Conservation (phyloP, 2,797 vertebrate genomes). For the Lepilemur ruficaudatus region DNA sequence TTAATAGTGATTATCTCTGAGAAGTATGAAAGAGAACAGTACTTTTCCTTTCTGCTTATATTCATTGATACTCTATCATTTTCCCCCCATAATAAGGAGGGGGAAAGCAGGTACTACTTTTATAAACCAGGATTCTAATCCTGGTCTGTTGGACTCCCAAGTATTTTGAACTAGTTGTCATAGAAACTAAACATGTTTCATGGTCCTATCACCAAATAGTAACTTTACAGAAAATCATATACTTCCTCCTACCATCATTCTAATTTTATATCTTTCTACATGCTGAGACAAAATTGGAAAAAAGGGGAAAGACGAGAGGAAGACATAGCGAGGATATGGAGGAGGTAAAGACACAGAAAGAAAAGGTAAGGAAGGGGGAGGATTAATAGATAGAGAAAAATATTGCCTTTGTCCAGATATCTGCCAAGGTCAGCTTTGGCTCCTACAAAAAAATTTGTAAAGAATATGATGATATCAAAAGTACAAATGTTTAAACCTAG, state of each 20-base stretch:
- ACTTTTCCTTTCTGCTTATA: not conserved
- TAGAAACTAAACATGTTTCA: conserved; percentile 12
- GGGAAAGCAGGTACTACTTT: not conserved
- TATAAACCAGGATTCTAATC: not conserved
- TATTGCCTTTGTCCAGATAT: not conserved
- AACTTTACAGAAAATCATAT: not conserved
- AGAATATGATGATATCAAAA: not conserved
- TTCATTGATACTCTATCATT: not conserved
- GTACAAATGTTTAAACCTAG: not conserved
- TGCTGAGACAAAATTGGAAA: not conserved
- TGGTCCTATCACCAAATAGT: not conserved
- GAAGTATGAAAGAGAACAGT: not conserved
- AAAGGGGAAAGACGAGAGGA: not conserved
- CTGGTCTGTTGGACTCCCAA: not conserved
- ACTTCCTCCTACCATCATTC: not conserved
- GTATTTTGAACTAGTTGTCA: not conserved
- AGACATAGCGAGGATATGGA: not conserved
- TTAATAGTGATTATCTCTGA: not conserved
- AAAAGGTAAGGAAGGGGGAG: not conserved
- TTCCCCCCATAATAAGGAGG: not conserved
- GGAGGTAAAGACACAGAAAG: not conserved
- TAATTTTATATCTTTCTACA: not conserved
- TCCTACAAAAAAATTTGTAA: not conserved
- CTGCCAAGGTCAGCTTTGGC: not conserved
- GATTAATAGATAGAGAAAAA: not conserved